Percentiles rank a stretch among this genome's conserved stretches.
Conservation (phyloP, 2,888 invertebrate genomes). For the Alcis repandata region DNA sequence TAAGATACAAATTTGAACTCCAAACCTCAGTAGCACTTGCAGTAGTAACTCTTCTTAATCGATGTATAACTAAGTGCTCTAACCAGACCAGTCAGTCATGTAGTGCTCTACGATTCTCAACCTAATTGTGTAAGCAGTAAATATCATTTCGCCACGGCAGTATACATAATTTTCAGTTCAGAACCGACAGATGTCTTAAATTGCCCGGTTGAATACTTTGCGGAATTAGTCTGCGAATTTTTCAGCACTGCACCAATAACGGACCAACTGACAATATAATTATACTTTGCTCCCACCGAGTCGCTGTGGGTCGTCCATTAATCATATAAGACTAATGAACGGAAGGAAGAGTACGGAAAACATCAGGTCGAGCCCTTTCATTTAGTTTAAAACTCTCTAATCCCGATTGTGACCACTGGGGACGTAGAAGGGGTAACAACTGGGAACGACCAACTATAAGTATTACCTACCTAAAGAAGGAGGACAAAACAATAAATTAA, state of each 20-base stretch:
- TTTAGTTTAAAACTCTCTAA: too few species aligned
- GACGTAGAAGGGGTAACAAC: too few species aligned
- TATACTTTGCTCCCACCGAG: too few species aligned
- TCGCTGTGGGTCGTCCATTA: not conserved
- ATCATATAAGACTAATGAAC: not conserved
- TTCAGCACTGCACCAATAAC: not conserved
- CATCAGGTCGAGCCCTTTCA: too few species aligned
- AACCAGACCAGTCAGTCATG: constrained; percentile 19
- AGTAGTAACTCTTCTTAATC: constrained; percentile 17
- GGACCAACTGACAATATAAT: too few species aligned
- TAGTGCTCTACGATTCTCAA: not conserved
- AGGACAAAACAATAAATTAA: too few species aligned
- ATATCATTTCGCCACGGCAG: not conserved
- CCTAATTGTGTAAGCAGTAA: not conserved
- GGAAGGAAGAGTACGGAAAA: not conserved
- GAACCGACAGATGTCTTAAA: constrained; percentile 42
- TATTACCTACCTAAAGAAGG: too few species aligned
- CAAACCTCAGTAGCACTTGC: constrained; percentile 1
- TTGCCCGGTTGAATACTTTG: constrained; percentile 35
- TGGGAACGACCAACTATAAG: too few species aligned
- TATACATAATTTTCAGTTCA: constrained; percentile 11
- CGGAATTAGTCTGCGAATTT: constrained; percentile 8
- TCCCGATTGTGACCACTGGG: too few species aligned
- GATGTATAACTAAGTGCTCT: constrained; percentile 20
- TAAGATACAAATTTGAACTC: not conserved